phyloP scores from a whole-genome alignment of 2,888 invertebrate species.

The Atethmia centrago region DNA sequence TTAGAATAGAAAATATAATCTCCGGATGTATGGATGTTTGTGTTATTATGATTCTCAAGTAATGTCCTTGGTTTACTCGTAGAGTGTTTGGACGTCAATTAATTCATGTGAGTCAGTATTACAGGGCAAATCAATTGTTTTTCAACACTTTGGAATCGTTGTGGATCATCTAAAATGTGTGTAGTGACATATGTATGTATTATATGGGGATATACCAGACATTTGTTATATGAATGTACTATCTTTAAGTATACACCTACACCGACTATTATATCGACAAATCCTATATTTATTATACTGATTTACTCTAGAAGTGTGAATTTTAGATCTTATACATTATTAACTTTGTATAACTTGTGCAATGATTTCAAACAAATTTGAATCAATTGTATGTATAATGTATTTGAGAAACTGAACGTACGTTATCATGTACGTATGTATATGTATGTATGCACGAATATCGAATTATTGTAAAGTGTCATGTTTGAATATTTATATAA shows the following conservation, averaged over 20 bases:
- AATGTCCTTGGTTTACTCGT: constrained; percentile 65
- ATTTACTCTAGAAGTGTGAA: constrained; percentile 56
- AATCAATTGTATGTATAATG: constrained; percentile 47
- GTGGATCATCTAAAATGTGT: constrained; percentile 29
- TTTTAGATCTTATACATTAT: constrained; percentile 60
- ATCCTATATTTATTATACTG: constrained; percentile 62
- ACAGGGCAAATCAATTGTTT: constrained; percentile 80
- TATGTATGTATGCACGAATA: constrained; percentile 40
- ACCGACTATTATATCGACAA: constrained; percentile 44
- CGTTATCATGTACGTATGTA: constrained; percentile 19
- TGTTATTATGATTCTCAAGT: constrained; percentile 74
- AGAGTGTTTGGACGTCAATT: constrained; percentile 81
- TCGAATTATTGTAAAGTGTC: constrained; percentile 60
- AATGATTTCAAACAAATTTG: constrained; percentile 48
- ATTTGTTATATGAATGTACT: constrained; percentile 54
- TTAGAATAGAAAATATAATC: constrained; percentile 77
- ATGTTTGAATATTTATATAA: constrained; percentile 32
- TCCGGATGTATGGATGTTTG: constrained; percentile 70
- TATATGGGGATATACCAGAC: constrained; percentile 51
- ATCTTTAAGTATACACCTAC: constrained; percentile 47
- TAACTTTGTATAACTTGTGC: constrained; percentile 26
- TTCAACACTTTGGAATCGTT: constrained; percentile 59
- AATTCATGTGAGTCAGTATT: constrained; percentile 87
- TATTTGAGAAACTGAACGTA: constrained; percentile 37
- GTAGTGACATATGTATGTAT: constrained; percentile 43